Base-by-base conservation (phyloP, 2,888 invertebrate species). In the Dioctria rufipes region DNA sequence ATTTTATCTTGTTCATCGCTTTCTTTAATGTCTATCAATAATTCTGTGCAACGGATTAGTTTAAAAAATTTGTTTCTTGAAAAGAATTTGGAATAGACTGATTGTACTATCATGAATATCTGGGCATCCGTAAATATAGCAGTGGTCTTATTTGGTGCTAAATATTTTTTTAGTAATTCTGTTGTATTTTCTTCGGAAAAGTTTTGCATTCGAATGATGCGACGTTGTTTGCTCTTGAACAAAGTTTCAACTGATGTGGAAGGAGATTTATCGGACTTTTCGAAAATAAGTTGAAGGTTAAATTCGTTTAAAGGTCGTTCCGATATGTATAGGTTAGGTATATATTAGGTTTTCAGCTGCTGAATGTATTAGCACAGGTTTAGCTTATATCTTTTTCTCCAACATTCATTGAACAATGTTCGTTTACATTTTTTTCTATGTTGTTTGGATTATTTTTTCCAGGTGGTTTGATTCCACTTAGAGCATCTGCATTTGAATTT, bases 401-500 rank as follows among this genome's bases (percentile, higher is more conserved):
- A 46, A 46, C 5, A 8, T 42, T 80, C 2, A 65, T 67, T 58
- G 8, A 63, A 25, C 1, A 9, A 13, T 80, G 58, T 9, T 66
- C 42, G 39, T 79, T 60, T 25, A 6, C 13, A 4, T 49, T 54
- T 39, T 46, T 51, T 78, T 66, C 51, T 39, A 6, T 9, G 37
- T 40, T 51, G 42, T 65, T 65, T 9, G 8, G 54, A 25, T 54
- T 8, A 11, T 39, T 43, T 67, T 66, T 13, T 4, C 37, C 37
- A 4, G 61, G 6, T 61, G 25, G 6, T 25, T 13, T 61, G 13
- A 61, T 61, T 6, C 61, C 66, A 54, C 67, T 75, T 13, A 84
- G 66, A 37, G 81, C 82, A 60, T 84, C 83, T 3, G 83, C 84
- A 40, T 83, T 83, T 4, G 80, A 51, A 60, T 83, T 83, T 11